phyloP scores from a whole-genome alignment of 2,888 invertebrate species.

The Agrochola circellaris region DNA sequence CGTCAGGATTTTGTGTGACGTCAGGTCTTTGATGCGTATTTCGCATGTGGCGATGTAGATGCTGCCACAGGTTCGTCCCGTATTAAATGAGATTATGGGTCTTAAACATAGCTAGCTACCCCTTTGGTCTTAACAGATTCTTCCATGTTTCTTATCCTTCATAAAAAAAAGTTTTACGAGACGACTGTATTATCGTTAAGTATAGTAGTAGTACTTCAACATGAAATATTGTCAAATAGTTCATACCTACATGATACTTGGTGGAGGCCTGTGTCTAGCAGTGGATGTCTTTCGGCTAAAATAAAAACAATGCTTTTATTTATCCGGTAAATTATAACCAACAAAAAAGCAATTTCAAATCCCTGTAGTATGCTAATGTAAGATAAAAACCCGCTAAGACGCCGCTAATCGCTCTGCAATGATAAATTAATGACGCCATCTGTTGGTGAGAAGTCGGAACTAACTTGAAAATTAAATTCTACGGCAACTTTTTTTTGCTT shows the following conservation, averaged over 20 bases:
- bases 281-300: too few species aligned
- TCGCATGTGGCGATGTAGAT: too few species aligned
- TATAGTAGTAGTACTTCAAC: not conserved
- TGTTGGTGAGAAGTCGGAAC: constrained; percentile 46
- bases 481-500: not conserved
- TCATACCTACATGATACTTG: too few species aligned
- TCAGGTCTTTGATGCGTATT: too few species aligned
- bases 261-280: too few species aligned
- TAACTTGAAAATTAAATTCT: constrained; percentile 20
- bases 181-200: too few species aligned
- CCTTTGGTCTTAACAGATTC: not conserved
- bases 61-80: too few species aligned
- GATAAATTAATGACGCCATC: constrained; percentile 60
- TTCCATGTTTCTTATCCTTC: too few species aligned
- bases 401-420: constrained; percentile 57
- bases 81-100: too few species aligned
- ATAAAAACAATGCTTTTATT: not conserved
- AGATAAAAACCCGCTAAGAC: constrained; percentile 56
- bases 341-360: constrained; percentile 12
- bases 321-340: constrained; percentile 24
- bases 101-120: not conserved
- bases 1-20: too few species aligned
- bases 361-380: constrained; percentile 54
- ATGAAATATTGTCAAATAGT: not conserved
- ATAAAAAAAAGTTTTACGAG: too few species aligned